Evolutionary conservation across 2,797 vertebrate genomes (phyloP), one percentile per base, ranked within the genome.

Genomic region (Amniataba percoides): DNA sequence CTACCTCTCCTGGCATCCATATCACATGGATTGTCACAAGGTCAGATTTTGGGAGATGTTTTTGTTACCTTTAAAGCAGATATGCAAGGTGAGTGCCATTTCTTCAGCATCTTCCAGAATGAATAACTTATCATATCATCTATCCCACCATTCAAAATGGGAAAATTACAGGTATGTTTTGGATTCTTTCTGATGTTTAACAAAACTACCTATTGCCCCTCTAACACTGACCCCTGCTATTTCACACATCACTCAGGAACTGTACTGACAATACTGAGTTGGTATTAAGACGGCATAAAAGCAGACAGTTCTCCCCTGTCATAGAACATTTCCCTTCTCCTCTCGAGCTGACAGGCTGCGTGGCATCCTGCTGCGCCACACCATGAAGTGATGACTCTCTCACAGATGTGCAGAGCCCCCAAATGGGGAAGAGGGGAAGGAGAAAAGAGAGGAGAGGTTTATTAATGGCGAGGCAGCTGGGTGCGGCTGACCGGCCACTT

Each of bases 311-410:
- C 36, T 74, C 71, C 66, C 42, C 70, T 68, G 71, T 79, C 63
- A 77, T 78, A 39, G 77, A 83, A 31, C 64, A 57, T 80, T 78
- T 64, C 69, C 67, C 70, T n/a, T 57, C 23, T 65, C 25, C 58
- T 77, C 74, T 79, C 46, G 66, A 56, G 63, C 70, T 82, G 89
- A 88, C 73, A 69, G 78, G 63, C 80, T 83, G 87, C 15, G 60
- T 74, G 88, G 80, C 78, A 75, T 85, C 89, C 88, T 87, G 84
- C 83, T 34, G 80, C 56, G 70, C 60, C 86, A 83, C 85, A 86
- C 84, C 77, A 87, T 85, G 83, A 91, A 91, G 92, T 85, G 82
- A 90, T 83, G 88, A 84, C 88, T 89, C 77, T 85, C 63, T 88
- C 90, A 88, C 84, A 86, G 88, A 89, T 89, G 87, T 82, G 77